Evolutionary conservation across 2,113 vertebrate genomes (phyloP), one percentile per base, ranked within the genome.

Genomic region (Crocuta crocuta): DNA sequence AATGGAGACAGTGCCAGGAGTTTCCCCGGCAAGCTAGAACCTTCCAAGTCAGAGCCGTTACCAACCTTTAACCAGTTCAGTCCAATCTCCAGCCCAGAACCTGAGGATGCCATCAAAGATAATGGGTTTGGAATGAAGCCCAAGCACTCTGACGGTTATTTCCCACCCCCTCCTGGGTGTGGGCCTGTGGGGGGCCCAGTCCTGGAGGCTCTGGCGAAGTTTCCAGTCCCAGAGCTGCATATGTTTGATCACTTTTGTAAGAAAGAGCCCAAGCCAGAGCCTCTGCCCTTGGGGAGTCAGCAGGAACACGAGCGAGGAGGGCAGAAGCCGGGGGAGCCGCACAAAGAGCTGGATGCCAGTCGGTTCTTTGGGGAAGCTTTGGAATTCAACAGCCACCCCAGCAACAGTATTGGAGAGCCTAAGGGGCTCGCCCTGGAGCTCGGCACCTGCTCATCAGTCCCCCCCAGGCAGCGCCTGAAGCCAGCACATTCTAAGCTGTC

Each of bases 71-170:
- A 99, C 93, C 99, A 99, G 98, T 99, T 99, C 89, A 99, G 99
- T 97, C 99, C 99, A 0, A 99, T 99, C 93, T 99, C 99, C 85
- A 99, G 99, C 97, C 99, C 99, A 4, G 99, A 99, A 70, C 98
- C 99, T 0, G 99, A 99, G 96, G 99, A 99, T 0, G 16, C 98
- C 0, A 98, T 98, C 93, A 99, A 98, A 97, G 99, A 99, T 68
- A 98, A 98, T 66, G 99, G 97, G 87, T 98, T 99, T 96, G 98
- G 98, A 79, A 98, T 98, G 43, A 97, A 98, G 98, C 96, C 99
- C 89, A 99, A 99, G 97, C 98, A 98, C 94, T 97, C 98, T 79
- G 99, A 99, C 55, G 98, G 98, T 89, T 98, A 99, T 0, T 99
- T 99, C 97, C 99, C 99, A 80, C 98, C 99, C 43, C 98, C 99